Conservation (phyloP, 2,888 invertebrate genomes). For the Allacma fusca region DNA sequence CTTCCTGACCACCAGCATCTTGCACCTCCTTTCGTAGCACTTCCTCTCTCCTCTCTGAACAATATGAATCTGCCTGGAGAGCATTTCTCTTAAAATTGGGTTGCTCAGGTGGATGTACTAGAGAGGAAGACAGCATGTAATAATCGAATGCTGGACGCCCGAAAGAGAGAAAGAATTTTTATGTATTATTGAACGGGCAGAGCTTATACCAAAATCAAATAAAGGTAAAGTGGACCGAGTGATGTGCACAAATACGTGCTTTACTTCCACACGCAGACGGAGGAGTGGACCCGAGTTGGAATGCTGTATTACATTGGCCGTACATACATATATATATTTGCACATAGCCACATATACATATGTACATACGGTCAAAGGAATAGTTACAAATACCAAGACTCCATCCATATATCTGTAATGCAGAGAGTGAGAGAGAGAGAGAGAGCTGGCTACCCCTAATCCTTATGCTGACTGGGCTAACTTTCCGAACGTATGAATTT, state of each 20-base stretch:
- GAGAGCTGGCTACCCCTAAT: too few relatives aligned
- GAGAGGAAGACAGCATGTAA: background rate
- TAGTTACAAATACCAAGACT: too few relatives aligned
- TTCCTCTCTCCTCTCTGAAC: background rate
- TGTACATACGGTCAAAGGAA: too few relatives aligned
- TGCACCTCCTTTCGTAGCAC: too few relatives aligned
- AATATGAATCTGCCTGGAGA: conserved; percentile 3
- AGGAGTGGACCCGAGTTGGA: too few relatives aligned
- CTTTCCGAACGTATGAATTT: conserved; percentile 37
- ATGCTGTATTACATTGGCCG: too few relatives aligned
- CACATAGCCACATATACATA: too few relatives aligned
- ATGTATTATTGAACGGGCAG: background rate
- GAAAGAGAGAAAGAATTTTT: conserved; percentile 11
- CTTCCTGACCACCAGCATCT: too few relatives aligned
- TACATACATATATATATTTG: too few relatives aligned
- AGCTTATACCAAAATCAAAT: background rate
- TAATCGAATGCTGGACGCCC: background rate
- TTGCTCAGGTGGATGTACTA: background rate
- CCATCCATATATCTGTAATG: too few relatives aligned
- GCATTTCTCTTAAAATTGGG: background rate
- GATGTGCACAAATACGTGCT: background rate
- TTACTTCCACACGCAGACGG: too few relatives aligned
- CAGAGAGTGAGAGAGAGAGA: too few relatives aligned
- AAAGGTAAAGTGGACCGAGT: background rate
- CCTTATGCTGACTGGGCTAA: conserved; percentile 32